Percentiles rank a stretch among this genome's conserved stretches.
Evolutionary conservation across 2,888 invertebrate species (phyloP).

Genomic region (Trisateles emortualis): DNA sequence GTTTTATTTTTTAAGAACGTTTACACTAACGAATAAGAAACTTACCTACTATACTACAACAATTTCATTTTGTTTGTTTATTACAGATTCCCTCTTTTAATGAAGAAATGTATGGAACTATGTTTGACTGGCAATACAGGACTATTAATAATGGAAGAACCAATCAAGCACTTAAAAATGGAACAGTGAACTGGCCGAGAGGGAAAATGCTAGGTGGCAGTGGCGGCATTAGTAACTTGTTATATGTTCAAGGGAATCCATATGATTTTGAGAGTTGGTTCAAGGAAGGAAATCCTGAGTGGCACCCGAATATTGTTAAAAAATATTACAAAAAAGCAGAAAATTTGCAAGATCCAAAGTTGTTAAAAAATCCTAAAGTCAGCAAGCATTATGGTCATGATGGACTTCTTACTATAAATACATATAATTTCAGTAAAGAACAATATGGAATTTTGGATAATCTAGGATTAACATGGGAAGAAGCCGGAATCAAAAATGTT

Average conservation of each 20-base stretch:
- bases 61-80: too few relatives aligned
- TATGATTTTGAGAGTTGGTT: constrained; percentile 84
- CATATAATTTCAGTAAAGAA: constrained; percentile 25
- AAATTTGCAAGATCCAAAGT: constrained; percentile 22
- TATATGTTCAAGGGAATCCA: constrained; percentile 81
- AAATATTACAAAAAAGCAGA: constrained; percentile 40
- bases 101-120: background rate
- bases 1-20: too few relatives aligned
- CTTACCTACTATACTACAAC: too few relatives aligned
- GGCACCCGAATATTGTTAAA: constrained; percentile 31
- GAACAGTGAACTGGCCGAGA: constrained; percentile 78
- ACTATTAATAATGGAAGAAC: constrained; percentile 30
- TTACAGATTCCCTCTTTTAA: constrained; percentile 29
- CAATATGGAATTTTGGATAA: background rate
- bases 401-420: constrained; percentile 32
- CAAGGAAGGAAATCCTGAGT: constrained; percentile 69
- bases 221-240: constrained; percentile 83
- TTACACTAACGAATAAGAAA: too few relatives aligned
- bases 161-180: constrained; percentile 23
- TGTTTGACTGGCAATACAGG: constrained; percentile 35
- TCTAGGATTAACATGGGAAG: constrained; percentile 22
- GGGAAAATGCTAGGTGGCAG: constrained; percentile 88
- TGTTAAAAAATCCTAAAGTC: constrained; percentile 28
- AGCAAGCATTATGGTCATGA: constrained; percentile 57
- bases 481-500: constrained; percentile 28